A percentile compares a stretch with the other conserved stretches of the same genome.
These are phyloP conservation scores for Rutilus rutilus DNA, from an alignment of 2,113 vertebrate species.

Conservation along the genomic window DNA sequence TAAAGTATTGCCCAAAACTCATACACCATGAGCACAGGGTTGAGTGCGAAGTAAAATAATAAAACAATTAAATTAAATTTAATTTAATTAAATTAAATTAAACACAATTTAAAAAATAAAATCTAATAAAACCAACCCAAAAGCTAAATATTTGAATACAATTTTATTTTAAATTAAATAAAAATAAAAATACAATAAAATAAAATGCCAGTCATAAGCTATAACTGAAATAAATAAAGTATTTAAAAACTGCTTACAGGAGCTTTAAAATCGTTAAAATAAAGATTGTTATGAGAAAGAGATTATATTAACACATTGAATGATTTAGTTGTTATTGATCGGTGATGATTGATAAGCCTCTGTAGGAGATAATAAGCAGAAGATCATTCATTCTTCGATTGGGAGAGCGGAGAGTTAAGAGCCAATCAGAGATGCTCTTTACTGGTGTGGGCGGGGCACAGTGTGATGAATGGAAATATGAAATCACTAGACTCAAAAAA, in stretches of 20 bases:
- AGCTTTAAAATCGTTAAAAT: not conserved
- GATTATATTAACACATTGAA: not conserved
- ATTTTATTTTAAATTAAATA: not conserved
- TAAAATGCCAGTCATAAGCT: not conserved
- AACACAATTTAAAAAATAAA: not conserved
- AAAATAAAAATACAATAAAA: too few relatives aligned
- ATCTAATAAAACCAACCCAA: not conserved
- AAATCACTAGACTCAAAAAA: not conserved
- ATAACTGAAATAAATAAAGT: not conserved
- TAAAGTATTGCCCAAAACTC: too few relatives aligned
- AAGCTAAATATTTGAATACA: not conserved
- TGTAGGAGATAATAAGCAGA: constrained; percentile 35
- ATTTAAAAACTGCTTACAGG: not conserved
- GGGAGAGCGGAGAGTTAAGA: not conserved
- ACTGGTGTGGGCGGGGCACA: not conserved
- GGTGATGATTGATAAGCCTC: constrained; percentile 23
- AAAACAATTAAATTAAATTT: not conserved
- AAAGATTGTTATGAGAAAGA: not conserved
- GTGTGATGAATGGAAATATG: not conserved
- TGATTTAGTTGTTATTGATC: constrained; percentile 22
- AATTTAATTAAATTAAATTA: not conserved
- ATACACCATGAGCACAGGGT: too few relatives aligned
- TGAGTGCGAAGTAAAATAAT: too few relatives aligned
- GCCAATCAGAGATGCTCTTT: constrained; percentile 46
- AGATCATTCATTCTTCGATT: constrained; percentile 25